Evolutionary conservation across 2,113 vertebrate genomes (phyloP).

Genomic region (Pteruthius melanotis): DNA sequence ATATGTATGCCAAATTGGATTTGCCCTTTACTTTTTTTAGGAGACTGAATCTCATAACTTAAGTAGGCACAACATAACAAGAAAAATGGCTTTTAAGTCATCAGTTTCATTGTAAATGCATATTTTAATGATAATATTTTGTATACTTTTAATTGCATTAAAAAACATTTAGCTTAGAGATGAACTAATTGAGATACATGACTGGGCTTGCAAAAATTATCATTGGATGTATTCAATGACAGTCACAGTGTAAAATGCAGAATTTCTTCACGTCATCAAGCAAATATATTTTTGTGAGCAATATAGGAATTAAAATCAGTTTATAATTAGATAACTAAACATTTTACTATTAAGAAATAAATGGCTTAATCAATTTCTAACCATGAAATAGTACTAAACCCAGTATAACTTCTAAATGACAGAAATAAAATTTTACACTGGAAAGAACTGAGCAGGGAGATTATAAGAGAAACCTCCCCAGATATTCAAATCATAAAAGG

Average conservation of each 20-base stretch:
- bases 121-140: background rate
- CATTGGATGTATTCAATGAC: background rate
- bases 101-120: background rate
- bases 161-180: background rate
- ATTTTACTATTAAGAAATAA: conserved; percentile 20
- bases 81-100: conserved; percentile 21
- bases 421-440: background rate
- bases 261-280: background rate
- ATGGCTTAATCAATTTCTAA: conserved; percentile 4
- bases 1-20: conserved; percentile 31
- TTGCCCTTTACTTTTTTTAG: conserved; percentile 39
- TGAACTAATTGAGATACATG: background rate
- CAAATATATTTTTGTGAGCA: conserved; percentile 1
- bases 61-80: background rate
- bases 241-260: background rate
- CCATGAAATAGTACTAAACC: background rate
- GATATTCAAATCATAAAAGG: background rate
- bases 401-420: background rate
- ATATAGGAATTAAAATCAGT: conserved; percentile 24
- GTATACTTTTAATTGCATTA: background rate
- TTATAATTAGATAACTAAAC: conserved; percentile 28
- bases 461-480: background rate
- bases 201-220: background rate
- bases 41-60: conserved; percentile 20
- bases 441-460: background rate